Base-by-base conservation (phyloP, 2,888 invertebrate species). In the Sarcophaga carnaria region DNA sequence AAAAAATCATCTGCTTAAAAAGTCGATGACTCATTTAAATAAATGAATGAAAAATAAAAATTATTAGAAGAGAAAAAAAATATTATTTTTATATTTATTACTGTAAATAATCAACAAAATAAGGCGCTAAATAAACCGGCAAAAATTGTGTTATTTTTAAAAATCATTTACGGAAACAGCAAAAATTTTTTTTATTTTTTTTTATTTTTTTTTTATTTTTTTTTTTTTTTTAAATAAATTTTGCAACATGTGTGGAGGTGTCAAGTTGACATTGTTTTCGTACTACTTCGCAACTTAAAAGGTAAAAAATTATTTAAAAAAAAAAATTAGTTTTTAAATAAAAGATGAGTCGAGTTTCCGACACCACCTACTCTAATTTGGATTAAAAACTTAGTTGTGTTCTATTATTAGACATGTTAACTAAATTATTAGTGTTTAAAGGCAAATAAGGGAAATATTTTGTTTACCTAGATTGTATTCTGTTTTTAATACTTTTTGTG, bases 81-180 rank as follows among this genome's bases (percentile, higher is more conserved):
- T 6, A 4, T 54, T 54, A 1, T 14, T 54, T 54, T 67, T 60
- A 10, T 54, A 69, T 59, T 72, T 80, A 47, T 74, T 76, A 37
- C 54, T 64, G 69, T 59, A 75, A 75, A 70, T 76, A 76, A 81
- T 81, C 59, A 70, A 69, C n/a, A 70, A 69, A 69, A 3, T 54
- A 59, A 17, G 27, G 77, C 25, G 25, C 17, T 25, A 45, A 78
- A 72, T 54, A 62, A 37, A 81, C 70, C 70, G 76, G 81, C 64
- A 70, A 70, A 75, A 76, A 37, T 37, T 37, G 37, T 37, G 3
- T 37, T 37, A 37, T 37, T 37, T 37, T 37, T 10, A 37, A 37
- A 37, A 37, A 37, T 37, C 37, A 37, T 11, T 25, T 64, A 17
- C 17, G 17, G 4, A 62, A 60, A 63, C 49, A 59, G 22, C 14